Evolutionary conservation across 2,888 invertebrate genomes (phyloP).

Genomic region (Heteropelma amictum): DNA sequence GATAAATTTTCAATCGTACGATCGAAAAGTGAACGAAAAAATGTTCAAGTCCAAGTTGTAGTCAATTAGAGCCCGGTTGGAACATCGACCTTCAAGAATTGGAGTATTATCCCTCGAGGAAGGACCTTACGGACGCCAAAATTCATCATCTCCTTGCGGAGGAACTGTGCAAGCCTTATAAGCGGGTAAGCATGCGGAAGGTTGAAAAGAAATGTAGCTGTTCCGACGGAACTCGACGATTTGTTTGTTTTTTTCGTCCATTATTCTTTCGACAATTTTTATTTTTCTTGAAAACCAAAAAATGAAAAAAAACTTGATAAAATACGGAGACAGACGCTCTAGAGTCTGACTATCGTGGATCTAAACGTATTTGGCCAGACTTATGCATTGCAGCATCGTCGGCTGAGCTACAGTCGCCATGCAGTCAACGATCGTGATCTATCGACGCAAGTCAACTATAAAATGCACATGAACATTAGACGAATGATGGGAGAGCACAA

Average conservation of each 20-base stretch:
- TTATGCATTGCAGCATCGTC: slow-evolving; percentile 85
- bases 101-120: slow-evolving; percentile 94
- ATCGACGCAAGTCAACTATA: slow-evolving; percentile 91
- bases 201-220: too few relatives aligned
- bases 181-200: slow-evolving; percentile 83
- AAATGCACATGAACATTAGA: slow-evolving; percentile 93
- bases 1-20: neutral
- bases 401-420: slow-evolving; percentile 93
- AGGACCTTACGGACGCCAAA: slow-evolving; percentile 95
- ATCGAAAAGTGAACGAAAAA: neutral
- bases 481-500: slow-evolving; percentile 92
- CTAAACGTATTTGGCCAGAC: slow-evolving; percentile 59
- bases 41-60: slow-evolving; percentile 85
- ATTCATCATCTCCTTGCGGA: slow-evolving; percentile 95
- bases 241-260: neutral
- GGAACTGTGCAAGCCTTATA: slow-evolving; percentile 91
- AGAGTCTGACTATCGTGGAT: slow-evolving; percentile 43
- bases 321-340: slow-evolving; percentile 48
- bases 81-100: slow-evolving; percentile 96
- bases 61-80: slow-evolving; percentile 91
- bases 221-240: too few relatives aligned
- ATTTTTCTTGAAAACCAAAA: neutral
- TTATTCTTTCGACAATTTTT: neutral
- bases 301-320: neutral
- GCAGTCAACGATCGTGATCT: slow-evolving; percentile 93